Base-by-base conservation (phyloP, 2,888 invertebrate species). In the Catocala sponsa region DNA sequence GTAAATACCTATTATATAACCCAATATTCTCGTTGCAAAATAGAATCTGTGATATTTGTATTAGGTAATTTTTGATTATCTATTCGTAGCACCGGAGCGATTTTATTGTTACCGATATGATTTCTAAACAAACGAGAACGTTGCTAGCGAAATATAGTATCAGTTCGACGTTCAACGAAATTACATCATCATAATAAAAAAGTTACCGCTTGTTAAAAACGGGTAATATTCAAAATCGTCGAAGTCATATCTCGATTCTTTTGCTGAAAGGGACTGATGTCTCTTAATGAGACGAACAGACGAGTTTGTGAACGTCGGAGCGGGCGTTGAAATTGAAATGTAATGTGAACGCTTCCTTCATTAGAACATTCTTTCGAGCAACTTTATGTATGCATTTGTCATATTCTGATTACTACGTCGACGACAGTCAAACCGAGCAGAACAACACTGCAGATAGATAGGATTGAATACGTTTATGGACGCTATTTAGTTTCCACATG, bases 401-500 rank as follows among this genome's bases (percentile, higher is more conserved):
- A 44, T 11, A 42, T 46, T 46, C 46, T 46, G 46, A 46, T n/a
- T 42, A n/a, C 10, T 13, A 46, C 46, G 12, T 12, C 12, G 46
- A 46, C 13, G 15, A 46, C 9, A 46, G 5, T 46, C 7, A 46
- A 13, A 46, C 6, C 7, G 6, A 46, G 5, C 13, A 5, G 13
- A 46, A 13, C 25, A 25, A 25, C 35, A 38, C 7, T 38, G 7
- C 5, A 32, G 35, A 50, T 33, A 50, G 2, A 43, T 43, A n/a
- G 41, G 13, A 50, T 48, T 48, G 42, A 56, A 46, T 46, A 38
- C 25, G 25, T 4, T 25, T 7, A 13, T 48, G 38, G 32, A 43
- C 41, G 55, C 13, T 51, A 25, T 51, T 62, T 35, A 49, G 33
- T 46, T 59, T 33, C 44, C 50, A 13, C 44, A 59, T 49, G 25